A percentile compares a stretch with the other conserved stretches of the same genome.
Conservation (phyloP, 2,113 vertebrate genomes). For the Salvator merianae region DNA sequence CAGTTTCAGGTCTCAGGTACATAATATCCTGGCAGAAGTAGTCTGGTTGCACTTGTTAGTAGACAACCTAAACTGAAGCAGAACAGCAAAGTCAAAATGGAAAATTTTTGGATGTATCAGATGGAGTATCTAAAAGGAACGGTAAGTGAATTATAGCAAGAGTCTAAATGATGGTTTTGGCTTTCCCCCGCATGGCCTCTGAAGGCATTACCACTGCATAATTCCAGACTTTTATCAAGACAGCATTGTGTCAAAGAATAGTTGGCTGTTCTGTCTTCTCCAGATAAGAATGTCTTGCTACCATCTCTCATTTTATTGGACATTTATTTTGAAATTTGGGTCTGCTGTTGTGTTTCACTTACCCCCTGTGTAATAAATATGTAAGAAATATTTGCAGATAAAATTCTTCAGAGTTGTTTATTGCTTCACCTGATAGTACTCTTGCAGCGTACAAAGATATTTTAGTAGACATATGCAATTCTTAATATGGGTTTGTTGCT, state of each 20-base stretch:
- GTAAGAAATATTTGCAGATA: neutral
- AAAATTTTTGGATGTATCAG: slow-evolving; percentile 94
- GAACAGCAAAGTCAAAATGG: slow-evolving; percentile 74
- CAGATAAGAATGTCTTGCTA: neutral
- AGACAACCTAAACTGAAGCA: neutral
- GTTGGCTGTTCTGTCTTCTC: slow-evolving; percentile 1
- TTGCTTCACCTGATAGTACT: neutral
- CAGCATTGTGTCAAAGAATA: neutral
- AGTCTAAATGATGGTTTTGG: neutral
- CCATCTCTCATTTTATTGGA: neutral
- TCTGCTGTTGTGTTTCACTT: neutral
- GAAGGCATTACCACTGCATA: neutral
- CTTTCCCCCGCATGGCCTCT: neutral
- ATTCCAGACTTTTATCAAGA: accelerated
- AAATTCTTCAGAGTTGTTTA: too few relatives aligned
- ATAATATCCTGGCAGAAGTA: slow-evolving; percentile 59
- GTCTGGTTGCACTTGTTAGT: slow-evolving; percentile 17
- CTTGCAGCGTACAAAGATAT: neutral
- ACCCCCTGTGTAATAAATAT: neutral
- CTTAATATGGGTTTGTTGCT: neutral
- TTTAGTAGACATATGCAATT: neutral
- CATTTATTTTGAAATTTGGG: slow-evolving; percentile 1
- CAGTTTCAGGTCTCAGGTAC: slow-evolving; percentile 63
- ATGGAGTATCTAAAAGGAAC: slow-evolving; percentile 75
- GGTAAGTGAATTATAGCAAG: slow-evolving; percentile 65